Evolutionary conservation across 2,797 vertebrate genomes (phyloP).

Genomic region (Melanotaenia nigrans): DNA sequence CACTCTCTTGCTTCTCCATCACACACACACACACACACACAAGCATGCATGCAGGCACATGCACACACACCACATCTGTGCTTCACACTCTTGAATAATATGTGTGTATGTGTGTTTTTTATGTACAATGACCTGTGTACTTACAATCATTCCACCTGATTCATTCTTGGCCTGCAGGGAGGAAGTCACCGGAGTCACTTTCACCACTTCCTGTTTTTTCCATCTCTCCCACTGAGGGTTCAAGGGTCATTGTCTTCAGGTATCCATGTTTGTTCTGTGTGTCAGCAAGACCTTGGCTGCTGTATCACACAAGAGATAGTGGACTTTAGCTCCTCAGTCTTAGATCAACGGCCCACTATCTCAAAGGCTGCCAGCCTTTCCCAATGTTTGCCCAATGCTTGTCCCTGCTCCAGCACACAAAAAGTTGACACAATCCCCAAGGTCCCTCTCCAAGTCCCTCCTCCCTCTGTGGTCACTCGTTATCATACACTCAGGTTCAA

Average conservation of each 20-base stretch:
- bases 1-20: slow-evolving; percentile 69
- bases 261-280: slow-evolving; percentile 81
- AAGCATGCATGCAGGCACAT: slow-evolving; percentile 75
- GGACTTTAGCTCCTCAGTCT: slow-evolving; percentile 79
- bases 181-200: slow-evolving; percentile 74
- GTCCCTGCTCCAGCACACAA: slow-evolving; percentile 80
- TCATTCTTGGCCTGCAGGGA: slow-evolving; percentile 79
- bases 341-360: slow-evolving; percentile 84
- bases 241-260: slow-evolving; percentile 84
- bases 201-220: slow-evolving; percentile 76
- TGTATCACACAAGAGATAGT: slow-evolving; percentile 76
- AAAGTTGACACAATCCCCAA: slow-evolving; percentile 82
- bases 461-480: slow-evolving; percentile 57
- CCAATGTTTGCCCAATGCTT: slow-evolving; percentile 82
- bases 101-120: slow-evolving; percentile 42
- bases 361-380: slow-evolving; percentile 81
- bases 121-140: slow-evolving; percentile 83
- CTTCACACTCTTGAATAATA: slow-evolving; percentile 75
- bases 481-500: slow-evolving; percentile 71
- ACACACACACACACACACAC: slow-evolving; percentile 37
- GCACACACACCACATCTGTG: slow-evolving; percentile 87
- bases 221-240: slow-evolving; percentile 49
- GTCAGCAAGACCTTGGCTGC: slow-evolving; percentile 80
- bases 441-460: slow-evolving; percentile 71
- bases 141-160: slow-evolving; percentile 87